Percentiles rank a stretch among this genome's conserved stretches.
phyloP scores from a whole-genome alignment of 1,140 invertebrate genomes.

The Drosophila mojavensis region DNA sequence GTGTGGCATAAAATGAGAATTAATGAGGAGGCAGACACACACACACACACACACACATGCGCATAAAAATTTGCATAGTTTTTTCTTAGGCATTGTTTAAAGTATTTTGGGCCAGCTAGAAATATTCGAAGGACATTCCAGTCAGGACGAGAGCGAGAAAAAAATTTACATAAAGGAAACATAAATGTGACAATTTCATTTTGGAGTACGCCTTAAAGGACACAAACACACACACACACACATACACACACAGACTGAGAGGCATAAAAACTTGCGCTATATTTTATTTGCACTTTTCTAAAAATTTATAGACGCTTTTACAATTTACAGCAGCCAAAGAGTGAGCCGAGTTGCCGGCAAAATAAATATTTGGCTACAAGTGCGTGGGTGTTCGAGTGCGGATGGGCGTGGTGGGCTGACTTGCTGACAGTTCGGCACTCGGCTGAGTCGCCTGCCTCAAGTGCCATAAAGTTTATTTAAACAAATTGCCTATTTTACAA shows the following conservation, averaged over 20 bases:
- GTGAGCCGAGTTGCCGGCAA: conserved; percentile 23
- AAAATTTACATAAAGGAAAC: conserved; percentile 78
- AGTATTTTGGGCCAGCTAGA: conserved; percentile 1
- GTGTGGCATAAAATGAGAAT: conserved; percentile 7
- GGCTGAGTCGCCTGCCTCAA: conserved; percentile 38
- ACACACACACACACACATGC: neutral
- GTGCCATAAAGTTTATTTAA: conserved; percentile 82
- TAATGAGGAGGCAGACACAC: neutral
- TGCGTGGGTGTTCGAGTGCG: conserved; percentile 8
- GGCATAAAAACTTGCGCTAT: conserved; percentile 61
- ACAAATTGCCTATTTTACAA: conserved; percentile 82
- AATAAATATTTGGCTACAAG: conserved; percentile 66
- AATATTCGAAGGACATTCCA: conserved; percentile 14
- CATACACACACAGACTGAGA: conserved; percentile 11
- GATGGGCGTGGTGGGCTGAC: neutral
- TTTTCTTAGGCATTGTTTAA: conserved; percentile 19
- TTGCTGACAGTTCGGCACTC: conserved; percentile 30
- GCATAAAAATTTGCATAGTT: conserved; percentile 17
- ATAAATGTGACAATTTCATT: conserved; percentile 80
- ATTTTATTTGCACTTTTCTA: conserved; percentile 81
- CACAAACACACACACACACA: neutral
- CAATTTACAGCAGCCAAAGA: conserved; percentile 68
- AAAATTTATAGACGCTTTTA: conserved; percentile 79
- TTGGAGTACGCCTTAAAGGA: conserved; percentile 73
- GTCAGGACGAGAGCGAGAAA: conserved; percentile 10